Evolutionary conservation across 2,113 vertebrate species (phyloP).

Genomic region (Podarcis cretensis): DNA sequence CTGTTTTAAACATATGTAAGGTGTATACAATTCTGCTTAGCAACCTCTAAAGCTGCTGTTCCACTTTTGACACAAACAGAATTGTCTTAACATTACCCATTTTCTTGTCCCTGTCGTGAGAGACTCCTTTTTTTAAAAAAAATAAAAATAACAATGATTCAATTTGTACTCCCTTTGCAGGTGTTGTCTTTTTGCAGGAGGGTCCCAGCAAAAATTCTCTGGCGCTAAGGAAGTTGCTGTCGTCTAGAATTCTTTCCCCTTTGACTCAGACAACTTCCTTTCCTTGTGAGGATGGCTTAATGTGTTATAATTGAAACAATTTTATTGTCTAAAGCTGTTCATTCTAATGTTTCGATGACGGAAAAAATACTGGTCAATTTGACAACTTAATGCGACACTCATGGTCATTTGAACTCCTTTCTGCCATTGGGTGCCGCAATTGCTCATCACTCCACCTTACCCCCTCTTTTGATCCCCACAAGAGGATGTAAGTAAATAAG

Average conservation of each 20-base stretch:
- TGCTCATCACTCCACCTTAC: constrained; percentile 78
- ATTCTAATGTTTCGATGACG: constrained; percentile 79
- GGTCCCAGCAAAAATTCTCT: constrained; percentile 47
- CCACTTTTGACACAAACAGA: not conserved
- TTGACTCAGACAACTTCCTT: constrained; percentile 70
- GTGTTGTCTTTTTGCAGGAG: constrained; percentile 28
- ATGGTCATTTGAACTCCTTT: constrained; percentile 85
- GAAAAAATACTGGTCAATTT: constrained; percentile 83
- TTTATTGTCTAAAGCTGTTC: constrained; percentile 84
- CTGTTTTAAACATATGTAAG: not conserved
- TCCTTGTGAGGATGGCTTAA: constrained; percentile 74
- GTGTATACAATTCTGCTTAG: not conserved
- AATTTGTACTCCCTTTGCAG: constrained; percentile 15
- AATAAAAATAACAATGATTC: not conserved
- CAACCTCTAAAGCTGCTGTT: not conserved
- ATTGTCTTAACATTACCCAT: constrained; percentile 17
- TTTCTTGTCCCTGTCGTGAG: not conserved
- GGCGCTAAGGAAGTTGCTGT: constrained; percentile 26
- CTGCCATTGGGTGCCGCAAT: constrained; percentile 77
- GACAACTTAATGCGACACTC: constrained; percentile 85
- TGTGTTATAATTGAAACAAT: constrained; percentile 86
- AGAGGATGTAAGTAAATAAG: not conserved
- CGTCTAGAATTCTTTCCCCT: constrained; percentile 61
- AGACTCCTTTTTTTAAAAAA: constrained; percentile 30
- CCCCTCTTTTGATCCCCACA: not conserved